These are phyloP conservation scores for Eristalinus sepulchralis DNA, from an alignment of 2,888 invertebrate species.

Conservation along the genomic window DNA sequence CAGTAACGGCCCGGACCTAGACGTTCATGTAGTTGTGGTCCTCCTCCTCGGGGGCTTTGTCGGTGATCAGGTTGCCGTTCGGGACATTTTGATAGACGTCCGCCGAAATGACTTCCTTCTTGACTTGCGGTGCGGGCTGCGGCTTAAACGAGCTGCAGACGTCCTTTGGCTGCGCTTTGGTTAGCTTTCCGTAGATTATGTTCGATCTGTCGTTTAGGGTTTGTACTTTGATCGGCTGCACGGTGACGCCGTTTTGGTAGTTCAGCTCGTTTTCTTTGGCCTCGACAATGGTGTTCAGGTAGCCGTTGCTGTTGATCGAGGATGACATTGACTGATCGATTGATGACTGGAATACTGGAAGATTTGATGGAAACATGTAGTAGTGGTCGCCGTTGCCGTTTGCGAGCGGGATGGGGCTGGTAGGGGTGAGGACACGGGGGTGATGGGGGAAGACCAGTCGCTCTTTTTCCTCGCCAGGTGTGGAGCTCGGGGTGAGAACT, in stretches of 20 bases:
- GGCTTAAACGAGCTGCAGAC: constrained; percentile 79
- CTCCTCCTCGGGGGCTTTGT: constrained; percentile 21
- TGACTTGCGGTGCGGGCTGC: constrained; percentile 76
- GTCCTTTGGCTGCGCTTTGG: constrained; percentile 74
- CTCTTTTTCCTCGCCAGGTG: constrained; percentile 80
- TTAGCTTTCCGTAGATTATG: constrained; percentile 79
- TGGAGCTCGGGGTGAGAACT: constrained; percentile 78
- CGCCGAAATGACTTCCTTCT: constrained; percentile 76
- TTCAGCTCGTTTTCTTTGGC: constrained; percentile 77
- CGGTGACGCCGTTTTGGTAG: constrained; percentile 76
- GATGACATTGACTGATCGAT: constrained; percentile 73
- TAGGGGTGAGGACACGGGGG: constrained; percentile 78
- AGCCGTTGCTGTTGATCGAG: constrained; percentile 77
- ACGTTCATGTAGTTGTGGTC: constrained; percentile 66
- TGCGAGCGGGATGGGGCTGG: constrained; percentile 75
- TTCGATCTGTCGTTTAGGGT: constrained; percentile 77
- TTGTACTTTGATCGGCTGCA: constrained; percentile 79
- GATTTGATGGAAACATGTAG: constrained; percentile 80
- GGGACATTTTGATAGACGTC: constrained; percentile 78
- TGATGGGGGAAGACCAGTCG: constrained; percentile 77
- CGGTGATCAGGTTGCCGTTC: constrained; percentile 23
- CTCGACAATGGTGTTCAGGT: constrained; percentile 80
- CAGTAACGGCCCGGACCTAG: constrained; percentile 4
- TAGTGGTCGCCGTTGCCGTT: constrained; percentile 77
- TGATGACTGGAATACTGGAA: constrained; percentile 77